phyloP scores from a whole-genome alignment of 2,113 vertebrate species.

The Lates calcarifer region DNA sequence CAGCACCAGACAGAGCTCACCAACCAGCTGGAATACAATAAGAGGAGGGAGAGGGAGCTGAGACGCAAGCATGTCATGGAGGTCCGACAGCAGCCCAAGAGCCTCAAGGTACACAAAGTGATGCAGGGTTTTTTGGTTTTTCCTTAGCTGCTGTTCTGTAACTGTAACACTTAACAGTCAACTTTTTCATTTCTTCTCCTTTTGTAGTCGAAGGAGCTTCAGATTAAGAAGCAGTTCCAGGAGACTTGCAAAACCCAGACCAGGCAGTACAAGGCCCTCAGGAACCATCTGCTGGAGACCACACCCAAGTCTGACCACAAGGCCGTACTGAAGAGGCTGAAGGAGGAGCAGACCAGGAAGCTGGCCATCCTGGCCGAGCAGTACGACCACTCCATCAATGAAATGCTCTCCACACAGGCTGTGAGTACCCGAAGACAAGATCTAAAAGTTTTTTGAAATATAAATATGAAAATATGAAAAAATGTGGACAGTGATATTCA shows the following conservation, averaged over 20 bases:
- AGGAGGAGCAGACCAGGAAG: constrained; percentile 98
- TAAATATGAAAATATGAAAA: not conserved
- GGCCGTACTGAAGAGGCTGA: constrained; percentile 98
- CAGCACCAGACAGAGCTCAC: constrained; percentile 99
- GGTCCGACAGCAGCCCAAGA: constrained; percentile 98
- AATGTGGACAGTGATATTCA: not conserved
- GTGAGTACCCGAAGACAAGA: constrained; percentile 84
- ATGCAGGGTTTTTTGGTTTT: not conserved
- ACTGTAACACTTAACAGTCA: not conserved
- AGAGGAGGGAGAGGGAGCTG: constrained; percentile 96
- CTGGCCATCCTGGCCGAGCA: constrained; percentile 98
- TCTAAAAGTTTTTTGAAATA: not conserved
- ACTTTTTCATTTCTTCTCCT: not conserved
- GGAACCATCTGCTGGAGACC: constrained; percentile 96
- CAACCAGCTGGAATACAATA: constrained; percentile 99
- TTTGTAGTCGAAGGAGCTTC: constrained; percentile 90
- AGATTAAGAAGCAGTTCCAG: constrained; percentile 96
- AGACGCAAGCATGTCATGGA: constrained; percentile 98
- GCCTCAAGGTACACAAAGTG: constrained; percentile 90
- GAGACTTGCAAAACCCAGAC: constrained; percentile 99
- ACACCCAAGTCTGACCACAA: constrained; percentile 99
- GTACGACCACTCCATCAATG: constrained; percentile 99
- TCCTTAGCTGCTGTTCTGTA: not conserved
- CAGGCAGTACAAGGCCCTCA: constrained; percentile 97
- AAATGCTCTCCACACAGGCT: constrained; percentile 99